Conservation (phyloP, 2,888 invertebrate genomes). For the Mechanitis messenoides region DNA sequence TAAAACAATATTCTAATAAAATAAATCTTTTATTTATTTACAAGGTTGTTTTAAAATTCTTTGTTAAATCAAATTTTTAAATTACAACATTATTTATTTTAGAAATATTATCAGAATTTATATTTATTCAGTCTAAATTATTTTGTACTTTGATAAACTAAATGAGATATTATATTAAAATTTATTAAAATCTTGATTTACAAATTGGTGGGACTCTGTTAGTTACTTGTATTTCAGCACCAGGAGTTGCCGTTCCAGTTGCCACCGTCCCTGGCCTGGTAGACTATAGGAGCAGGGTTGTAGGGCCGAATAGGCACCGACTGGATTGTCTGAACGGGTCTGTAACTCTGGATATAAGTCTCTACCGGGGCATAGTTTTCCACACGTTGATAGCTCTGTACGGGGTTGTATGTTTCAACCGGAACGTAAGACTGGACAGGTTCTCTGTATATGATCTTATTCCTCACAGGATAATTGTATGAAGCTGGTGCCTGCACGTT, state of each 20-base stretch:
- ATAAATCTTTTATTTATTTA: too few relatives aligned
- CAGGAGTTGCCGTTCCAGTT: constrained; percentile 20
- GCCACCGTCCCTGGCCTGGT: constrained; percentile 16
- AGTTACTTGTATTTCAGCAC: constrained; percentile 15
- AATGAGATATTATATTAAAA: too few relatives aligned
- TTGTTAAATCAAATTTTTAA: too few relatives aligned
- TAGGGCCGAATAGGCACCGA: constrained; percentile 8
- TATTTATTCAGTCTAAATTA: too few relatives aligned
- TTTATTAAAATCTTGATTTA: too few relatives aligned
- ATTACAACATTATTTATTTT: too few relatives aligned
- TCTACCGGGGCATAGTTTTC: constrained; percentile 10
- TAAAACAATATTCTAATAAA: too few relatives aligned
- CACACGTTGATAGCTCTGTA: constrained; percentile 11
- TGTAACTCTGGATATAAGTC: constrained; percentile 15
- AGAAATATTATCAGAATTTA: too few relatives aligned
- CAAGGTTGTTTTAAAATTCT: too few relatives aligned
- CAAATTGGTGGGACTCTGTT: neutral
- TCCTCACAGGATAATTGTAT: constrained; percentile 20
- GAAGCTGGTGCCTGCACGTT: constrained; percentile 16
- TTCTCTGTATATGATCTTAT: constrained; percentile 20
- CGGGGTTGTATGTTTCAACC: constrained; percentile 9
- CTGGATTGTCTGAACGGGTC: constrained; percentile 11
- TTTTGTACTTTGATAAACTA: too few relatives aligned
- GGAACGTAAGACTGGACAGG: constrained; percentile 18
- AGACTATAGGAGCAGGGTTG: constrained; percentile 11